These are phyloP conservation scores for Campoplex capitator DNA, from an alignment of 2,888 invertebrate species.

Conservation along the genomic window DNA sequence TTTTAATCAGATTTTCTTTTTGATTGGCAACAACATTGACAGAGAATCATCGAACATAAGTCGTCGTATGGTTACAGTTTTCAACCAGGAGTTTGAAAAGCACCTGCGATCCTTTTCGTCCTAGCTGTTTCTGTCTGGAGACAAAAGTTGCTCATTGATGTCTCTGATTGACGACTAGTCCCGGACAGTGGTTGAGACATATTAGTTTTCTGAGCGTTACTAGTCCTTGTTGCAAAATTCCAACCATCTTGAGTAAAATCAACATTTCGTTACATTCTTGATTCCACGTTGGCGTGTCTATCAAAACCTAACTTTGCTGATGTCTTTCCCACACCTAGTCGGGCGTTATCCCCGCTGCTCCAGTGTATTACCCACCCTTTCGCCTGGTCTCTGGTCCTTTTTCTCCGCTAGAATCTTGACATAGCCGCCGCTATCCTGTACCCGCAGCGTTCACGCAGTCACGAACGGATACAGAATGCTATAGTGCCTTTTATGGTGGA, in stretches of 20 bases:
- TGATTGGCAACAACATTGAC: conserved; percentile 4
- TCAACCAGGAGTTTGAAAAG: neutral
- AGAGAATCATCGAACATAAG: neutral
- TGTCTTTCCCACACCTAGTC: conserved; percentile 27
- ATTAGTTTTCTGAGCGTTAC: conserved; percentile 7
- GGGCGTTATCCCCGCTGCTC: conserved; percentile 43
- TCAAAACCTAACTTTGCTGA: conserved; percentile 17
- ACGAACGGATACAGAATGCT: neutral
- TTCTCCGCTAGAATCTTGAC: neutral
- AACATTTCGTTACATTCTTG: conserved; percentile 17
- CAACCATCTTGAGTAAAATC: conserved; percentile 6
- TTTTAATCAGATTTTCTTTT: neutral
- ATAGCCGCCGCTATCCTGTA: neutral
- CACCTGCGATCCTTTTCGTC: neutral
- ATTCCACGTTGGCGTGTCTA: conserved; percentile 32
- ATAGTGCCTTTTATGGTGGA: conserved; percentile 8
- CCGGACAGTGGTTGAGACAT: neutral
- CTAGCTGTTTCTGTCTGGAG: neutral
- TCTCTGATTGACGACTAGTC: neutral
- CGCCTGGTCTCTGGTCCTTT: conserved; percentile 14
- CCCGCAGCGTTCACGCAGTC: neutral
- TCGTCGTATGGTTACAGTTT: neutral
- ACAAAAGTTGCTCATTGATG: neutral
- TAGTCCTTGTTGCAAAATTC: neutral
- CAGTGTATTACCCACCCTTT: conserved; percentile 36